Evolutionary conservation across 2,113 vertebrate genomes (phyloP), one percentile per base, ranked within the genome.

Genomic region (Pterophyllum scalare): DNA sequence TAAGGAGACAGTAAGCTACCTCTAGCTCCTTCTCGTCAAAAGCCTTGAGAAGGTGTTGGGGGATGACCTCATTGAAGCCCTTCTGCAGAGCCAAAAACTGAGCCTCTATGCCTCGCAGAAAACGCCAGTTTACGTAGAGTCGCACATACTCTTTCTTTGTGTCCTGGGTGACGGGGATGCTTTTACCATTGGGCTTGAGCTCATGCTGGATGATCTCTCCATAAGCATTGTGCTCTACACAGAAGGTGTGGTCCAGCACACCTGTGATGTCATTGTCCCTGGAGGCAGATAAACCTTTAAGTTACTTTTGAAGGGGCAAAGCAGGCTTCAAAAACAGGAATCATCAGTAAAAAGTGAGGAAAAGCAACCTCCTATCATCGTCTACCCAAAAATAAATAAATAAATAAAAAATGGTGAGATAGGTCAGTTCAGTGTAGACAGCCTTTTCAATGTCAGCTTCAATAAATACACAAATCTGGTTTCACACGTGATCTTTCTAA

Each of bases 121-220:
- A 99, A n/a, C 98, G 96, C 98, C 98, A 99, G 96, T 99, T 99
- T 77, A 99, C 98, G 35, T 99, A 99, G 12, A 99, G 97, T 49
- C 98, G 97, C 91, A 99, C 98, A 10, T 99, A 99, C 24, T 99
- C 98, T 87, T 99, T 99, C 95, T 99, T 99, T 93, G 97, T 99
- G 82, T 99, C 98, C 94, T 99, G 98, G 54, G 96, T 97, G 82
- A 99, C 98, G 0, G 97, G 94, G 88, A 99, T 97, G 95, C 96
- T 99, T 93, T 99, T 98, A n/a, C 98, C 98, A 10, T 98, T 99
- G 85, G 98, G 98, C 91, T 99, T 99, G 81, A 99, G 97, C 86
- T 99, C 98, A 8, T 99, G 98, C 84, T 99, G 98, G 92, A 99
- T 98, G 89, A 99, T 98, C 95, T 99, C 98, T 26, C 98, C 98